Conservation (phyloP, 1,140 invertebrate species). For the Lepeophtheirus salmonis region DNA sequence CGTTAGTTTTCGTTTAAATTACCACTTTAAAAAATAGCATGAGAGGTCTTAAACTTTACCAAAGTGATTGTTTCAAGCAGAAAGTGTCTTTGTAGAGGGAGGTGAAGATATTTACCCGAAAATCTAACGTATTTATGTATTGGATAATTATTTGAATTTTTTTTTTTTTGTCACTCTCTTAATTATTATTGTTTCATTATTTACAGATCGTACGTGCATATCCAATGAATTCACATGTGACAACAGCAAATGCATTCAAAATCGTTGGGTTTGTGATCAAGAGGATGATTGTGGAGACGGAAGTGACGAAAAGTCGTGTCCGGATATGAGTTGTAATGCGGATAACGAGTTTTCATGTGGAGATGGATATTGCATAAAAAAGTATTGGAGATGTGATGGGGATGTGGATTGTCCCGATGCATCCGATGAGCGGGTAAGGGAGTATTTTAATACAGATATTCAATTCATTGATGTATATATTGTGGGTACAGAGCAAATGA, state of each 20-base stretch:
- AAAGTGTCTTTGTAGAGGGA: no score
- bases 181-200: neutral
- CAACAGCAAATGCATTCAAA: slow-evolving; percentile 18
- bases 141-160: neutral
- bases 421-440: slow-evolving; percentile 9
- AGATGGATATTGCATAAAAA: slow-evolving; percentile 68
- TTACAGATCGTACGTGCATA: slow-evolving; percentile 11
- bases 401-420: slow-evolving; percentile 41
- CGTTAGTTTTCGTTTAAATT: no score
- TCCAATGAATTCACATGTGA: slow-evolving; percentile 18
- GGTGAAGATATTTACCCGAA: neutral
- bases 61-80: no score
- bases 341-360: slow-evolving; percentile 67
- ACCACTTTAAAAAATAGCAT: no score
- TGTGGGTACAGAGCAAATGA: no score
- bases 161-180: neutral
- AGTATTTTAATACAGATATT: neutral
- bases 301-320: slow-evolving; percentile 14
- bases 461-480: no score
- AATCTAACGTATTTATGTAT: neutral
- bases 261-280: slow-evolving; percentile 11
- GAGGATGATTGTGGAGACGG: slow-evolving; percentile 18
- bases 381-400: slow-evolving; percentile 65
- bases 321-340: neutral
- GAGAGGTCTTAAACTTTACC: no score